Base-by-base conservation (phyloP, 2,888 invertebrate species). In the Tenthredo scrophulariae region DNA sequence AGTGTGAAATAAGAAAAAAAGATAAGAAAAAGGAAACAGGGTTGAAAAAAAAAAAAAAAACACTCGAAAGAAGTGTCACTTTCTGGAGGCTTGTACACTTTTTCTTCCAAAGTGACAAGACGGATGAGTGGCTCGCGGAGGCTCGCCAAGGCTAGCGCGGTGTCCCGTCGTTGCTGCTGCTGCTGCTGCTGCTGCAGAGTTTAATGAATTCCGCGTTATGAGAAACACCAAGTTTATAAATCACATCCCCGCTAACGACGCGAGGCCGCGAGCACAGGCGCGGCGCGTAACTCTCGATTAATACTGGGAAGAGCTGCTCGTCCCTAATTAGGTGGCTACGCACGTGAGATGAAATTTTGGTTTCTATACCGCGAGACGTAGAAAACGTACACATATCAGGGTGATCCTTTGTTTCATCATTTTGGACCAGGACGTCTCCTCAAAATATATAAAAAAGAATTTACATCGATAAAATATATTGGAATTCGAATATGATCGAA, bases 201-300 rank as follows among this genome's bases (percentile, higher is more conserved):
- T 80, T 62, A 80, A 58, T 62, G 80, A 80, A 80, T 80, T 80
- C 80, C 80, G 62, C 37, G 80, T 80, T 80, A 80, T 58, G 80
- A 80, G 80, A 62, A 80, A 80, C 80, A 80, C 50, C 80, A 40
- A 80, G 80, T 80, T 33, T 80, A 80, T 80, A 80, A 80, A 80
- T 80, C 80, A 80, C 80, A 80, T 58, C 58, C 58, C 62, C 62
- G 80, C 58, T 80, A 80, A 80, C 80, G 79, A 58, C 79, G 79
- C 58, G 79, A 79, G 37, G 37, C 46, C n/a, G 40, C 77, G 43
- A 46, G 26, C 26, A 26, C 26, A 43, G 22, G 46, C 46, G 75
- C 13, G 40, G 62, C 40, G 80, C 50, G 62, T 80, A 40, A 80
- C 80, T 80, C 80, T 80, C 80, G 80, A 80, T 80, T 80, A 80